Evolutionary conservation across 2,888 invertebrate genomes (phyloP), one percentile per base, ranked within the genome.

Genomic region (Oxyscelio sp.): DNA sequence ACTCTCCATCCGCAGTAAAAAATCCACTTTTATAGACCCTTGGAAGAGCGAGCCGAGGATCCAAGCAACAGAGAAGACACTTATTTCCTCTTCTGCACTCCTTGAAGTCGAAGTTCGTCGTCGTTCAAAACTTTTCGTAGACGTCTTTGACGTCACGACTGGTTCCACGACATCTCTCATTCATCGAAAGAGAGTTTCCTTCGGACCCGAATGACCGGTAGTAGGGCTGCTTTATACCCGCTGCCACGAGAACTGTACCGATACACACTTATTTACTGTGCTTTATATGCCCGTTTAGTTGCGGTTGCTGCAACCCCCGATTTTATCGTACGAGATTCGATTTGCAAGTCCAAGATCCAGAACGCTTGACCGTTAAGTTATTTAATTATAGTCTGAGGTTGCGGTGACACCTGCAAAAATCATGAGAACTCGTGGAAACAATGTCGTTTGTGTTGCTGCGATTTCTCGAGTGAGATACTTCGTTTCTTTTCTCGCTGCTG

Each of bases 301-400:
- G 52, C 68, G 45, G 66, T 66, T 78, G 52, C 43, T 31, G 58
- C 58, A 52, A 68, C 71, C 54, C 40, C 71, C 59, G 81, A 74
- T 81, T 81, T 81, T 81, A 81, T 74, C 81, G 63, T 24, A 68
- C 4, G 73, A 54, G 74, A 74, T 81, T 81, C 74, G 74, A 81
- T 81, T 81, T 81, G 81, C 81, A 81, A 81, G 81, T 81, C 74
- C 61, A 81, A 81, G 68, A 48, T 74, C 73, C 58, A 58, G 68
- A 66, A 74, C 24, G 71, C 65, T 80, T 65, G 79, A 73, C 79
- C 79, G 71, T 80, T 80, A 77, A 77, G 58, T 71, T 58, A 77
- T 71, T 75, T 77, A 78, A 83, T 59, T 83, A 71, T 65, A 50
- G 75, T n/a, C 70, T 40, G 61, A 56, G 54, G 70, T 48, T 68